These are phyloP conservation scores for Pseudomyrmex sp. DNA, from an alignment of 1,140 invertebrate genomes.

Conservation along the genomic window DNA sequence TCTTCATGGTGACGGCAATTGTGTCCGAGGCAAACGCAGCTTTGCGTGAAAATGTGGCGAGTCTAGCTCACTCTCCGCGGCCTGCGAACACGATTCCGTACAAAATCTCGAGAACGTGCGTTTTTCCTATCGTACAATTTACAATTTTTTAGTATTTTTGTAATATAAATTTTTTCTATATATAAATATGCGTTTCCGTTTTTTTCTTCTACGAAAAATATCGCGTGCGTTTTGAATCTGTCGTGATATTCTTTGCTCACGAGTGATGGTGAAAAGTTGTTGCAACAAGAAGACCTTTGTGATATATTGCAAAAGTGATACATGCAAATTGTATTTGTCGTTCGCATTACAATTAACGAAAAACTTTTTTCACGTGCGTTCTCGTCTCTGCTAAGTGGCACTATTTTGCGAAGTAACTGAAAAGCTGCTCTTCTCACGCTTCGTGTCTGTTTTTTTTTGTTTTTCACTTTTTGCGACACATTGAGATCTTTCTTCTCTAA, in stretches of 20 bases:
- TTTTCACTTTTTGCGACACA: background rate
- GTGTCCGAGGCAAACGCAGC: background rate
- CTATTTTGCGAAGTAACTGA: conserved; percentile 10
- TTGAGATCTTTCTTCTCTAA: conserved; percentile 60
- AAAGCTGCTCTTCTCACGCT: background rate
- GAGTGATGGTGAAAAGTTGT: background rate
- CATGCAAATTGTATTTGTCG: background rate
- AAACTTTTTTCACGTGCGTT: background rate
- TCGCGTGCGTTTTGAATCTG: background rate
- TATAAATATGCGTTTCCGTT: background rate
- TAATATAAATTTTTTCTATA: conserved; percentile 3
- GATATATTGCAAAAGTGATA: conserved; percentile 6
- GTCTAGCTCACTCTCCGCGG: background rate
- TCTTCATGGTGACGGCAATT: background rate
- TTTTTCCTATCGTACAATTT: background rate
- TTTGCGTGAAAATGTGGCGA: conserved; percentile 22
- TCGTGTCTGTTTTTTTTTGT: background rate
- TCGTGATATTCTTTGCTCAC: background rate
- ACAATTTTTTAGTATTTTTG: too few relatives aligned
- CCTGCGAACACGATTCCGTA: background rate
- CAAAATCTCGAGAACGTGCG: background rate
- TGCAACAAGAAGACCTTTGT: background rate
- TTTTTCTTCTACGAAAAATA: background rate
- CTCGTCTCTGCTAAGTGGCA: background rate
- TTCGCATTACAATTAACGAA: conserved; percentile 20